Evolutionary conservation across 2,888 invertebrate species (phyloP).

Genomic region (Strigamia crassipes): DNA sequence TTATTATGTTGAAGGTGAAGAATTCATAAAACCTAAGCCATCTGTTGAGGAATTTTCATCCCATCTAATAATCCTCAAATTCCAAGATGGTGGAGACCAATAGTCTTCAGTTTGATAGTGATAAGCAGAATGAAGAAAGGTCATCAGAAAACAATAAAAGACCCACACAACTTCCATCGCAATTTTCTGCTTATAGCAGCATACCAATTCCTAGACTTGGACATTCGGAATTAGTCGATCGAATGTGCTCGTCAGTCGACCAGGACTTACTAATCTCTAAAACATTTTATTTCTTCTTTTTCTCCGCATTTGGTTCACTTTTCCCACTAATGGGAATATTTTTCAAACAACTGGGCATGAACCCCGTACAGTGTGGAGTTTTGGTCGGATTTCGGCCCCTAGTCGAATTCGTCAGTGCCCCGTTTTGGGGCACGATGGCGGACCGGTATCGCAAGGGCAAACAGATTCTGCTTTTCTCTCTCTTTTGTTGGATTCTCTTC

Average conservation of each 20-base stretch:
- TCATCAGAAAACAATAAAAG: not conserved
- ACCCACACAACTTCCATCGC: conserved; percentile 19
- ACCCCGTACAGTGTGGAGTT: conserved; percentile 90
- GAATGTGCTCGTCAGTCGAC: conserved; percentile 80
- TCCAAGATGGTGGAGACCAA: conserved; percentile 12
- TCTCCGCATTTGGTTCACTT: conserved; percentile 96
- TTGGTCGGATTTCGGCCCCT: conserved; percentile 95
- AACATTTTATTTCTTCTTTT: conserved; percentile 99
- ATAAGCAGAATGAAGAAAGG: not conserved
- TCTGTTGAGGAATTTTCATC: not conserved
- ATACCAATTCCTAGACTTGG: not conserved
- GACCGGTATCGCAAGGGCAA: conserved; percentile 88
- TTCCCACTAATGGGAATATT: conserved; percentile 99
- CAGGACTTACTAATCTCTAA: conserved; percentile 93
- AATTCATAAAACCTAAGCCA: not conserved
- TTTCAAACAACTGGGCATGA: conserved; percentile 99
- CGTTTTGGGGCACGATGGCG: conserved; percentile 96
- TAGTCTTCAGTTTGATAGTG: not conserved
- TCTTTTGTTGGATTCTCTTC: conserved; percentile 95
- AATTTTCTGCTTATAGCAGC: not conserved
- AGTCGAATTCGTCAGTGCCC: conserved; percentile 95
- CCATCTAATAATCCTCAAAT: not conserved
- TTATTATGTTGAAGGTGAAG: not conserved
- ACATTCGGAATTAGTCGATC: conserved; percentile 72
- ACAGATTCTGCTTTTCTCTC: conserved; percentile 82